phyloP scores from a whole-genome alignment of 2,113 vertebrate species.

The Zosterops pallidus region DNA sequence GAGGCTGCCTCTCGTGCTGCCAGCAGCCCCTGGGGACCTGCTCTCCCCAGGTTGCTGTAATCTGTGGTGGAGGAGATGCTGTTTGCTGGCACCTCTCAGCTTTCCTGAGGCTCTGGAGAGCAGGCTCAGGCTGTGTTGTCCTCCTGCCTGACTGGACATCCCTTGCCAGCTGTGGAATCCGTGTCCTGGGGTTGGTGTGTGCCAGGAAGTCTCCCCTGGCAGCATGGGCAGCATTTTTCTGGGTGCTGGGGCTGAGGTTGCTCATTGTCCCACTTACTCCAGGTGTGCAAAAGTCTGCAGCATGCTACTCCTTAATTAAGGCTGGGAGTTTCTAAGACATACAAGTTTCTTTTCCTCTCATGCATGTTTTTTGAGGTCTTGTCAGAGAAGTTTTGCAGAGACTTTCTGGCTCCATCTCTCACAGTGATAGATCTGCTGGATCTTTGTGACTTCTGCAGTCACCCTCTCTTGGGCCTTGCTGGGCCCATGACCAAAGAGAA shows the following conservation, averaged over 20 bases:
- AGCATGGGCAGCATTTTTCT: accelerated
- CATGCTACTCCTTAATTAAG: background rate
- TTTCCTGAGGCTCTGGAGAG: background rate
- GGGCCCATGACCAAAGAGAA: background rate
- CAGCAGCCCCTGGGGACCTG: background rate
- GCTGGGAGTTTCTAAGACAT: background rate
- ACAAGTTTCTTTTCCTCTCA: background rate
- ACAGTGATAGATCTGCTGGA: accelerated
- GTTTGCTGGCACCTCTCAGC: background rate
- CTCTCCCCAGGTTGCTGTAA: background rate
- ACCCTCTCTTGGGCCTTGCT: background rate
- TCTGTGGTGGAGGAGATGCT: background rate
- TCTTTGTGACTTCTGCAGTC: background rate
- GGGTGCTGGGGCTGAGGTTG: accelerated
- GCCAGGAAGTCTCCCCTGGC: background rate
- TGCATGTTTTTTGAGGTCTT: background rate
- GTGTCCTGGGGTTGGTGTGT: background rate
- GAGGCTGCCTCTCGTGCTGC: background rate
- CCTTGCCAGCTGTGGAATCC: background rate
- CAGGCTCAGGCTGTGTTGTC: background rate
- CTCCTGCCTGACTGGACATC: background rate
- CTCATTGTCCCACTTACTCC: background rate
- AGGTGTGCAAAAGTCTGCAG: background rate
- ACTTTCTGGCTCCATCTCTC: background rate
- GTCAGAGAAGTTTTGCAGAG: background rate